These are phyloP conservation scores for Hyaena hyaena DNA, from an alignment of 2,113 vertebrate species.

Conservation along the genomic window DNA sequence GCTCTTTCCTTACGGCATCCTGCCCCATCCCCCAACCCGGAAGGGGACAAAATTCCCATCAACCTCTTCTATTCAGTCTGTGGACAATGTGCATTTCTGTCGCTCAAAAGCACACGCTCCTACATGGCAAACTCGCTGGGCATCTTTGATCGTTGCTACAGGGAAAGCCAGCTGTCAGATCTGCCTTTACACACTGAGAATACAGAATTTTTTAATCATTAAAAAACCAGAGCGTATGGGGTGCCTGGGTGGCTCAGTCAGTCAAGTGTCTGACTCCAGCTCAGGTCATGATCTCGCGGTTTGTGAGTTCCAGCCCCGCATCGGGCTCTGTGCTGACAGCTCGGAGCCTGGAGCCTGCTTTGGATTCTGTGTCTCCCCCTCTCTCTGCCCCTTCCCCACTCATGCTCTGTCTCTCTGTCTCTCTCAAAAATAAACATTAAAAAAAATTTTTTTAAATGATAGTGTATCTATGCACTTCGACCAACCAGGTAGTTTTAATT, in stretches of 20 bases:
- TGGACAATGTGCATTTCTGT: background rate
- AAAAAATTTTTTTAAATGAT: background rate
- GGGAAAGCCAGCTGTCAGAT: background rate
- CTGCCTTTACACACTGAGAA: background rate
- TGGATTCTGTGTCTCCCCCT: too few species aligned
- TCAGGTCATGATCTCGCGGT: too few species aligned
- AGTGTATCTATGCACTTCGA: accelerated
- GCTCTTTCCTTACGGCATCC: background rate
- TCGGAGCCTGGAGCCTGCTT: too few species aligned
- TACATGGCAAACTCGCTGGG: background rate
- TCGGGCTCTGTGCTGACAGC: too few species aligned
- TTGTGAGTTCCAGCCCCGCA: too few species aligned
- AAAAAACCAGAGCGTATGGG: too few species aligned
- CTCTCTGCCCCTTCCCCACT: too few species aligned
- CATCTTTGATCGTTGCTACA: background rate
- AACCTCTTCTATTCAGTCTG: background rate
- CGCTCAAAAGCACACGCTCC: background rate
- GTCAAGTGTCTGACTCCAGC: too few species aligned
- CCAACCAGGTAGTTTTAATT: background rate
- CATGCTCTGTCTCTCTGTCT: too few species aligned
- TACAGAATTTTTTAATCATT: background rate
- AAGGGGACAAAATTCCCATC: too few species aligned
- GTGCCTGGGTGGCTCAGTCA: too few species aligned
- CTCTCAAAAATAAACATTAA: too few species aligned
- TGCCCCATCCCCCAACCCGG: accelerated